A percentile compares a stretch with the other conserved stretches of the same genome.
phyloP scores from a whole-genome alignment of 2,797 vertebrate genomes.

The Crypturellus tataupa region DNA sequence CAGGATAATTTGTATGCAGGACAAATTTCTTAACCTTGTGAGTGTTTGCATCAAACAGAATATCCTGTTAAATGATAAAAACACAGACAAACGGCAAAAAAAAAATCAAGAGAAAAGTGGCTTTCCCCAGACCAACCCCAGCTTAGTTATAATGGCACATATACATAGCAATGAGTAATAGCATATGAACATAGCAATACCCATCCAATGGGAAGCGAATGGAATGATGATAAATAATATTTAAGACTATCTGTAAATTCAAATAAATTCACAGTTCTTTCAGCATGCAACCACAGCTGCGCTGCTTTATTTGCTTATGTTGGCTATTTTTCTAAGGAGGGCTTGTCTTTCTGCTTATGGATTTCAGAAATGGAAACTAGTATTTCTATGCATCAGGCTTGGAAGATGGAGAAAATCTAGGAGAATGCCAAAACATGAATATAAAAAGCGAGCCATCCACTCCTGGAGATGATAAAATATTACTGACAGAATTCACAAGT shows the following conservation, averaged over 20 bases:
- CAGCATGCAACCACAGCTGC: neutral
- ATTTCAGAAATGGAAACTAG: neutral
- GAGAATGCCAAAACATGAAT: neutral
- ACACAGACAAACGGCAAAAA: neutral
- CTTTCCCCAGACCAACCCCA: neutral
- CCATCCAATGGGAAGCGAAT: neutral
- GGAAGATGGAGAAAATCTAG: neutral
- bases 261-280: neutral
- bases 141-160: neutral
- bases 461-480: rapidly evolving
- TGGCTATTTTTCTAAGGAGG: neutral
- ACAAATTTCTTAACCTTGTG: constrained; percentile 99
- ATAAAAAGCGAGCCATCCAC: neutral
- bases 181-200: neutral
- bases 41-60: constrained; percentile 97
- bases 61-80: constrained; percentile 85
- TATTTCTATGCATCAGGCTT: neutral
- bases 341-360: neutral
- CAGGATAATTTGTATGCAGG: constrained; percentile 97
- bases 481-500: neutral
- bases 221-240: neutral
- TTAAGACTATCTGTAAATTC: neutral
- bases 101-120: neutral
- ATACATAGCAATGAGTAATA: rapidly evolving
- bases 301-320: neutral